These are phyloP conservation scores for Marmota monax DNA, from an alignment of 2,113 vertebrate species.

Conservation along the genomic window DNA sequence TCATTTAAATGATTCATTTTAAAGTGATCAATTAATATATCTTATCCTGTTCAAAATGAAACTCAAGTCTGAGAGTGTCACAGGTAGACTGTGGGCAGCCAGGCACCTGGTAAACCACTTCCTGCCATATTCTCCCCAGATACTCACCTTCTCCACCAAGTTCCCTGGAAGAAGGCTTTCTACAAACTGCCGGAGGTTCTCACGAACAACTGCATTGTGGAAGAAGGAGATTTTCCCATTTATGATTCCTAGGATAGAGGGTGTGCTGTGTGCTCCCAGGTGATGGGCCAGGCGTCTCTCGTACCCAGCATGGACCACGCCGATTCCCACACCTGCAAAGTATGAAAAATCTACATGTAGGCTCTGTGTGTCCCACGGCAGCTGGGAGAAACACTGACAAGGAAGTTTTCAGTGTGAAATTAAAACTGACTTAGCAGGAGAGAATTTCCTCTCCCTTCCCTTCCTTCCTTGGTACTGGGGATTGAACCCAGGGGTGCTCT, in stretches of 20 bases:
- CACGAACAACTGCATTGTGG: conserved; percentile 93
- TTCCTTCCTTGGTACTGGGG: background rate
- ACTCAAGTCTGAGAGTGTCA: background rate
- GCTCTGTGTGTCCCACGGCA: background rate
- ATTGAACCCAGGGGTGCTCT: background rate
- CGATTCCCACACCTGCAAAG: conserved; percentile 94
- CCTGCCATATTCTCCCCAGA: background rate
- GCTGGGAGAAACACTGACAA: background rate
- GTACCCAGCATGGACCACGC: conserved; percentile 95
- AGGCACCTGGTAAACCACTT: background rate
- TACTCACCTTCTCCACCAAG: conserved; percentile 93
- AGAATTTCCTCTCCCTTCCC: background rate
- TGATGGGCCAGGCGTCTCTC: conserved; percentile 96
- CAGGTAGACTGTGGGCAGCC: background rate
- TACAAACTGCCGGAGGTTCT: conserved; percentile 95
- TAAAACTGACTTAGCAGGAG: background rate
- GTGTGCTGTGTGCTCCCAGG: conserved; percentile 96
- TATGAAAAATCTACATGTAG: background rate
- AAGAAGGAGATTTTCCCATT: conserved; percentile 96
- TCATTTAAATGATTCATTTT: background rate
- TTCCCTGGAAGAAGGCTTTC: conserved; percentile 96
- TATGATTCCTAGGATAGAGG: conserved; percentile 94
- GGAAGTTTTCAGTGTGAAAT: background rate
- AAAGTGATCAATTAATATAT: background rate
- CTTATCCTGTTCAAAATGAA: accelerated